These are phyloP conservation scores for Polyploca ridens DNA, from an alignment of 2,888 invertebrate genomes.

Conservation along the genomic window DNA sequence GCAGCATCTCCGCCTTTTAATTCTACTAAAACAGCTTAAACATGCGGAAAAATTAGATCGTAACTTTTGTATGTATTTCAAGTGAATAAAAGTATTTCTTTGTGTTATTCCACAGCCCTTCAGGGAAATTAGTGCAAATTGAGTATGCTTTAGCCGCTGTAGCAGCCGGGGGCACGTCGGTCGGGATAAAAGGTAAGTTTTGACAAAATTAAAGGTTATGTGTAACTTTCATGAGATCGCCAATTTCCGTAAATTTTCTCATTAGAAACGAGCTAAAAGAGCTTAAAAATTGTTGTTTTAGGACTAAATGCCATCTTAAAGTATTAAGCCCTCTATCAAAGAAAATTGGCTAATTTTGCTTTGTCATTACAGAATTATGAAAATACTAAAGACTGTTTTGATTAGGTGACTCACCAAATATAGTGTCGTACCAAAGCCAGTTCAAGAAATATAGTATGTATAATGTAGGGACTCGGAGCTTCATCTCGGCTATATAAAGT, in stretches of 20 bases:
- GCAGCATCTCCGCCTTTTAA: background rate
- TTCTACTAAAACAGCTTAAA: conserved; percentile 9
- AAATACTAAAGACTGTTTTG: no score
- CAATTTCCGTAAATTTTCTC: background rate
- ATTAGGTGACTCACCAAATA: no score
- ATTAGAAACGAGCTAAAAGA: background rate
- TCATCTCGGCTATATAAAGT: no score
- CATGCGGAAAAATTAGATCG: conserved; percentile 14
- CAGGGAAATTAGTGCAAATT: conserved; percentile 99
- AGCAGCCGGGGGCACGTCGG: conserved; percentile 98
- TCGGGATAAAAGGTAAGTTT: conserved; percentile 96
- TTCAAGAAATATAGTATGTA: no score
- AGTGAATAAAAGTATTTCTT: conserved; percentile 25
- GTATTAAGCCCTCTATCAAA: background rate
- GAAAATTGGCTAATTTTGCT: background rate
- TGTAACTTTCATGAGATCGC: background rate
- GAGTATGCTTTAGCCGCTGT: conserved; percentile 99
- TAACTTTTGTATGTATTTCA: conserved; percentile 26
- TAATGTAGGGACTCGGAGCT: no score
- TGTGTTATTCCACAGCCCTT: conserved; percentile 90
- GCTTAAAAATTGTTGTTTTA: background rate
- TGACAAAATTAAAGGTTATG: conserved; percentile 9
- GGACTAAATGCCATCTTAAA: background rate
- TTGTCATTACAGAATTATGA: background rate
- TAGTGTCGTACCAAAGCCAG: no score